These are phyloP conservation scores for Leucoptera coffeella DNA, from an alignment of 2,888 invertebrate genomes.

Conservation along the genomic window DNA sequence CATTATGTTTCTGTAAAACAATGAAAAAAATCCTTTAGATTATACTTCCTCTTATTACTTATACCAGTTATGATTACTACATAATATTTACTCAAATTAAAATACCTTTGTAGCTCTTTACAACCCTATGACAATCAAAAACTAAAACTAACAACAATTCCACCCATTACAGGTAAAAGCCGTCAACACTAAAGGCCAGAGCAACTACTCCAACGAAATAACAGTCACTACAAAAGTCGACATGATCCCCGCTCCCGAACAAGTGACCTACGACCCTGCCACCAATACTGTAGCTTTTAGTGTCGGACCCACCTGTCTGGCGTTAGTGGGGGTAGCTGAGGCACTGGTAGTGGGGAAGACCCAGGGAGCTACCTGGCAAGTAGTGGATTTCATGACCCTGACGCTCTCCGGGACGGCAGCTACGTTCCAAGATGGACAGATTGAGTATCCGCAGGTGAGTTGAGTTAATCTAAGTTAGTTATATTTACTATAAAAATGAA, in stretches of 20 bases:
- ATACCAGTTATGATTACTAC: too few species aligned
- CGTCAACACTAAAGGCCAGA: constrained; percentile 80
- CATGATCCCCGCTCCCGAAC: constrained; percentile 71
- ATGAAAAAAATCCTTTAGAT: too few species aligned
- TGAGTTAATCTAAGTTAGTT: too few species aligned
- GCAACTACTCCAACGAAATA: constrained; percentile 81
- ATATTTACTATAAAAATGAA: too few species aligned
- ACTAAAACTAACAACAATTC: too few species aligned
- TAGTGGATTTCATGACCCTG: constrained; percentile 66
- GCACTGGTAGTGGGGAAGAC: constrained; percentile 53
- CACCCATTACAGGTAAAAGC: constrained; percentile 74
- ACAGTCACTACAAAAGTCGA: constrained; percentile 78
- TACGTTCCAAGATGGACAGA: constrained; percentile 63
- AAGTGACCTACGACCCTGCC: constrained; percentile 78
- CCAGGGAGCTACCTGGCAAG: constrained; percentile 21
- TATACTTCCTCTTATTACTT: too few species aligned
- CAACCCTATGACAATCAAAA: too few species aligned
- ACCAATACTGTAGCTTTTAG: constrained; percentile 71
- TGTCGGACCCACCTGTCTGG: constrained; percentile 71
- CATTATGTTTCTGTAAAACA: too few species aligned
- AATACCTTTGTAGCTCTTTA: too few species aligned
- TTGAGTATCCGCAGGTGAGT: constrained; percentile 51
- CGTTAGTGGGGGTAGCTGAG: constrained; percentile 71
- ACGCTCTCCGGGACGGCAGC: constrained; percentile 65
- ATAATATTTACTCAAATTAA: too few species aligned